phyloP scores from a whole-genome alignment of 1,140 invertebrate genomes.

The Drosophila parabipectinata region DNA sequence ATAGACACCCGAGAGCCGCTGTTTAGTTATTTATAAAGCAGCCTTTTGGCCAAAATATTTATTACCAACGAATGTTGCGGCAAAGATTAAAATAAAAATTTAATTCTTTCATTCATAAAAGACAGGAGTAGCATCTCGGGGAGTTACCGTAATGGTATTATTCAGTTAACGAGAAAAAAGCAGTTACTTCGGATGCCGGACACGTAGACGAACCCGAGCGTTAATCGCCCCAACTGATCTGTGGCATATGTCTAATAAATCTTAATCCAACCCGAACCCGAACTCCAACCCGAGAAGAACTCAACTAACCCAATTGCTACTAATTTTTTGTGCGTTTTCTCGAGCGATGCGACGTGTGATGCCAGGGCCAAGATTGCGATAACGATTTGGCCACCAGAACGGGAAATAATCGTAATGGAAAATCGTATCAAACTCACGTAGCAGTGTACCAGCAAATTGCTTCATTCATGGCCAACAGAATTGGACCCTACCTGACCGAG shows the following conservation, averaged over 20 bases:
- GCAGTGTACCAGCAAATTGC: constrained; percentile 66
- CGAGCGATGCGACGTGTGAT: constrained; percentile 62
- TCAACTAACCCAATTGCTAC: constrained; percentile 65
- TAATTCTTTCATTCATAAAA: constrained; percentile 42
- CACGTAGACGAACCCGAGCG: constrained; percentile 47
- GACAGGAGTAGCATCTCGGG: not conserved
- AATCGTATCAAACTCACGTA: constrained; percentile 63
- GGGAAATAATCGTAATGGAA: constrained; percentile 21
- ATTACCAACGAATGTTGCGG: constrained; percentile 6
- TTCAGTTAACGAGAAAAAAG: constrained; percentile 20
- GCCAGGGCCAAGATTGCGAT: constrained; percentile 52
- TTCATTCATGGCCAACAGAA: constrained; percentile 57
- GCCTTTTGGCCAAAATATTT: constrained; percentile 9
- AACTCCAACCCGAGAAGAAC: not conserved
- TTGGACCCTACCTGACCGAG: constrained; percentile 10
- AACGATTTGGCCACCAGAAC: constrained; percentile 23
- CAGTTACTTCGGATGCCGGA: constrained; percentile 50
- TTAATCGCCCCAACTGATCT: constrained; percentile 66
- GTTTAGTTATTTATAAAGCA: constrained; percentile 18
- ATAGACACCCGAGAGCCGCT: not conserved
- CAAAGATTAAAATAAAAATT: constrained; percentile 38
- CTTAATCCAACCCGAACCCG: constrained; percentile 47
- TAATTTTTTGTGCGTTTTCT: constrained; percentile 77
- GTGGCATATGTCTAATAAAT: constrained; percentile 78
- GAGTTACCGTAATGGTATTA: constrained; percentile 5